A percentile compares a stretch with the other conserved stretches of the same genome.
Conservation (phyloP, 2,888 invertebrate genomes). For the Penaeus monodon region DNA sequence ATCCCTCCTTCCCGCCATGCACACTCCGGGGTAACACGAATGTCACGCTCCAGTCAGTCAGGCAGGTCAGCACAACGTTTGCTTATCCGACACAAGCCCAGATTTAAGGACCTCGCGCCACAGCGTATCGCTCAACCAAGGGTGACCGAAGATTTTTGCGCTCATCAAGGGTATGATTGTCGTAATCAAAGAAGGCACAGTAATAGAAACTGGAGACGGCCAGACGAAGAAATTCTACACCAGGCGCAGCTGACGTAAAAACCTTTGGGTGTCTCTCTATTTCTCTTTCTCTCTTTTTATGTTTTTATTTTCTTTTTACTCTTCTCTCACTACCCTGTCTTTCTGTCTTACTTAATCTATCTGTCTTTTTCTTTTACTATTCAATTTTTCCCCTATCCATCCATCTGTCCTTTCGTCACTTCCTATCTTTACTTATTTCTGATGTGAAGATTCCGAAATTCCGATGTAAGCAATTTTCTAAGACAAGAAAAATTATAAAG, state of each 20-base stretch:
- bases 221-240: slow-evolving; percentile 50
- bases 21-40: no score
- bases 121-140: slow-evolving; percentile 12
- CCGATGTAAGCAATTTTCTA: no score
- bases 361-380: no score
- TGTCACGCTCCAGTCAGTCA: neutral
- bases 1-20: no score
- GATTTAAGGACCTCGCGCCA: slow-evolving; percentile 14
- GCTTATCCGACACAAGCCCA: slow-evolving; percentile 8
- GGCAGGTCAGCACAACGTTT: slow-evolving; percentile 2
- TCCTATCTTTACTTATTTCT: no score
- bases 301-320: no score
- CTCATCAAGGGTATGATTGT: slow-evolving; percentile 57
- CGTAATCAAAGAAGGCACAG: slow-evolving; percentile 56
- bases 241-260: slow-evolving; percentile 48
- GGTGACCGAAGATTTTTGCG: slow-evolving; percentile 39
- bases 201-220: slow-evolving; percentile 47
- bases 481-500: no score
- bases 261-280: slow-evolving; percentile 14
- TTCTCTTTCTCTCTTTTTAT: neutral
- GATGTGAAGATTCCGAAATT: no score
- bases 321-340: no score
- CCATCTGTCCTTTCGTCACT: no score
- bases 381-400: no score
- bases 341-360: no score